Evolutionary conservation across 2,888 invertebrate genomes (phyloP), one percentile per base, ranked within the genome.

Genomic region (Phaonia tiefii): DNA sequence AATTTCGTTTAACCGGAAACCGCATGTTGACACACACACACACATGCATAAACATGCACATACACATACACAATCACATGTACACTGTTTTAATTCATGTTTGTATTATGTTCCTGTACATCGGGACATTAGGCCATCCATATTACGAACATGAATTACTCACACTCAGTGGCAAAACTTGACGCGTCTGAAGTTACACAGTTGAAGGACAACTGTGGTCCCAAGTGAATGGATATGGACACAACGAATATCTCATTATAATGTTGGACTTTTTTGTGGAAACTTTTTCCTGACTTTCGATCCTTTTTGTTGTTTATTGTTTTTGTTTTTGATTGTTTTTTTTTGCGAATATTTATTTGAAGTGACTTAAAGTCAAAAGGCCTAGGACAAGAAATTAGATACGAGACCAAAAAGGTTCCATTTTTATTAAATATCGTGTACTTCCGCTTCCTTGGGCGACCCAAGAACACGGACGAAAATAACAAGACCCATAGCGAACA

Each of bases 341-440:
- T 54, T n/a, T n/a, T n/a, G n/a, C n/a, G n/a, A n/a, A n/a, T n/a
- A n/a, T n/a, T n/a, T n/a, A n/a, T n/a, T n/a, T n/a, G n/a, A n/a
- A n/a, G n/a, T n/a, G n/a, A n/a, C n/a, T n/a, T n/a, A n/a, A n/a
- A n/a, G n/a, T n/a, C n/a, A n/a, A n/a, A n/a, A n/a, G n/a, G n/a
- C n/a, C n/a, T n/a, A n/a, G n/a, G n/a, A n/a, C n/a, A 73, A 75
- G 65, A 75, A 76, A 76, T 75, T 76, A 69, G 71, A 79, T 51
- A 66, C 66, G n/a, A 67, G 37, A 31, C 39, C 60, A 65, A 75
- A 73, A 22, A 69, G 44, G 63, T 80, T 76, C 63, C 67, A 73
- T 80, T 82, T n/a, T 31, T 31, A 79, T 79, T 82, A 82, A 83
- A 82, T 82, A 83, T 83, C 80, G 79, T 74, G 80, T 80, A 75